A percentile compares a stretch with the other conserved stretches of the same genome.
Conservation (phyloP, 2,113 vertebrate genomes). For the Vulpes ferrilata region DNA sequence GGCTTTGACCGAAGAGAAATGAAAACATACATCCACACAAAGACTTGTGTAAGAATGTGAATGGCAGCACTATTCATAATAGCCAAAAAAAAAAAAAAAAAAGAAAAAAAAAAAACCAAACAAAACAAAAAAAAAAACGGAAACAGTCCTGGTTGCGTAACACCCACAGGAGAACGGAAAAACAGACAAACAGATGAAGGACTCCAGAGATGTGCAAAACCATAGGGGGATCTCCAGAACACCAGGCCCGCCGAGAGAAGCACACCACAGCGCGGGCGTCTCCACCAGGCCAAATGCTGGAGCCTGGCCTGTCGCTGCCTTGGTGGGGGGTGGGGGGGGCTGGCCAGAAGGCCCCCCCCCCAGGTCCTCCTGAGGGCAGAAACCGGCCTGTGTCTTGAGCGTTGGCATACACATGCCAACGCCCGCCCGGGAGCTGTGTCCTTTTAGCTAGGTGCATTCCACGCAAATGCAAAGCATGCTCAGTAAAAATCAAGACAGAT, state of each 20-base stretch:
- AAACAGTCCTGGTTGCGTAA: background rate
- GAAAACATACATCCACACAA: background rate
- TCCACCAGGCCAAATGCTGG: background rate
- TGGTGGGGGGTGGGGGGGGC: background rate
- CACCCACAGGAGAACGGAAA: background rate
- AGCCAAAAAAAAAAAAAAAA: background rate
- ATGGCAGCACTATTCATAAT: background rate
- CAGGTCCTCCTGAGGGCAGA: background rate
- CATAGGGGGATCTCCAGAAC: background rate
- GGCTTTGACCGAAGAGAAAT: background rate
- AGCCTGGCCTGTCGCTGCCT: too few species aligned
- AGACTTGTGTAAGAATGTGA: background rate
- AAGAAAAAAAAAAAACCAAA: background rate
- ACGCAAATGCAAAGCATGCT: background rate
- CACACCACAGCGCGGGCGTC: fast-evolving
- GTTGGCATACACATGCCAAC: background rate
- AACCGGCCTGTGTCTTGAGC: background rate
- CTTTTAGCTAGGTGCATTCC: background rate
- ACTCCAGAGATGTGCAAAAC: background rate
- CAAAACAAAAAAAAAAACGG: background rate
- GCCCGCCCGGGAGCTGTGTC: too few species aligned
- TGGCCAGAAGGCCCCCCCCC: background rate
- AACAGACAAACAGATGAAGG: background rate
- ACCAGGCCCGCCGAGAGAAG: background rate
- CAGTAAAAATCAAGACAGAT: background rate